Evolutionary conservation across 1,140 invertebrate species (phyloP).

Genomic region (Scaptomyza hsui): DNA sequence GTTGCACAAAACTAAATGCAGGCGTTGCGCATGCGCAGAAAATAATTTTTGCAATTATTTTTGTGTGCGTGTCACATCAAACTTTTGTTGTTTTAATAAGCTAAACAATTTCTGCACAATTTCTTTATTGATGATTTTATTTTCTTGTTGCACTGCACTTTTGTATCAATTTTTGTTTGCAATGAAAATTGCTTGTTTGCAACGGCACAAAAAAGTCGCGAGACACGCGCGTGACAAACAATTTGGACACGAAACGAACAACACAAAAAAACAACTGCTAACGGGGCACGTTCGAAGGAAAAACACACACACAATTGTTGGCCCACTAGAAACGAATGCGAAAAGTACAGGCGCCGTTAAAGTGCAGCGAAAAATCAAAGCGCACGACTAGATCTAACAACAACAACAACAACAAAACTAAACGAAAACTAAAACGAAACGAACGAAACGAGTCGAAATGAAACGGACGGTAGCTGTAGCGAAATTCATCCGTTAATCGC

Average conservation of each 20-base stretch:
- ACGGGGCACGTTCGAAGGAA: constrained; percentile 41
- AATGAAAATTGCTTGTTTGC: constrained; percentile 19
- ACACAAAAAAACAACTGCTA: constrained; percentile 28
- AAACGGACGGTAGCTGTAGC: constrained; percentile 20
- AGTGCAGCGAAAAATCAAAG: constrained; percentile 54
- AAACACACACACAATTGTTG: too few species aligned
- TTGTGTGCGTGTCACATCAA: constrained; percentile 17
- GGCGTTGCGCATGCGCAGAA: constrained; percentile 36
- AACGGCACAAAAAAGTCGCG: constrained; percentile 28
- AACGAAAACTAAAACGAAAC: constrained; percentile 10
- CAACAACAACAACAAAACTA: constrained; percentile 6
- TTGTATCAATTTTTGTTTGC: constrained; percentile 15
- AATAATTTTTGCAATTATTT: constrained; percentile 22
- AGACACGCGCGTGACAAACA: constrained; percentile 65
- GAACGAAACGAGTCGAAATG: constrained; percentile 9
- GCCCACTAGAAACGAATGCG: constrained; percentile 6
- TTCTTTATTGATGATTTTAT: background rate
- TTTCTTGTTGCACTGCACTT: constrained; percentile 21
- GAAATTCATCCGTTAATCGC: constrained; percentile 77
- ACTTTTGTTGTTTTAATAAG: constrained; percentile 23
- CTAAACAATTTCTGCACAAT: constrained; percentile 21
- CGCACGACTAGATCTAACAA: constrained; percentile 32
- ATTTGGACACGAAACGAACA: constrained; percentile 15
- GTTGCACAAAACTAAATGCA: constrained; percentile 48
- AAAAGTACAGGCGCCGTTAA: constrained; percentile 72